Base-by-base conservation (phyloP, 2,888 invertebrate genomes). In the Drosophila crucigera region DNA sequence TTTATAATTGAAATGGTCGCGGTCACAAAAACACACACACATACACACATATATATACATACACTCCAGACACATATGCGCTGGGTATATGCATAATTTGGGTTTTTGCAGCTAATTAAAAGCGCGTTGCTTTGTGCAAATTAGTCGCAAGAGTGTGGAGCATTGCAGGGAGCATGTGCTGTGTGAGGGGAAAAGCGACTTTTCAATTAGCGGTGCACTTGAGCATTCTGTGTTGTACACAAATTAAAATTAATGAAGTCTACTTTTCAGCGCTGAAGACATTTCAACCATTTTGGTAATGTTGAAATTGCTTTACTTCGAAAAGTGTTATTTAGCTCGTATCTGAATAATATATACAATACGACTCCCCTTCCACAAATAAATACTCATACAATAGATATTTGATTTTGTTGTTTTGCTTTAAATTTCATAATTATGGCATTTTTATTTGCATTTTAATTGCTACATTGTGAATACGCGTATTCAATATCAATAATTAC, bases 401-500 rank as follows among this genome's bases (percentile, higher is more conserved):
- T 9, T 53, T 16, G 25, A 14, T n/a, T 16, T 39, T 25, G 33
- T 66, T 73, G 50, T 64, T 68, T 64, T 73, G 63, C 50, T 84
- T 80, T 81, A 77, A 81, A 79, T 77, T 89, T 84, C 88, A 89
- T 91, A 91, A 88, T 91, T 91, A 91, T 91, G 89, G 91, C 91
- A 87, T 89, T 58, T 47, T 85, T 89, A 79, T 82, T 85, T 88
- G 84, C 80, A 72, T 76, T 82, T 82, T 78, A 80, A 88, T 85
- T 89, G 83, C 85, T 89, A 86, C 85, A 86, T 89, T 89, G 81
- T 89, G 85, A 81, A 85, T 90, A 84, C 65, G 84, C 65, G 43
- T 77, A 80, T 88, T 85, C 73, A 85, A 86, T 86, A 86, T 90
- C 90, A 86, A 85, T 86, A 86, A 89, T 86, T 88, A 90, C 84